Evolutionary conservation across 2,888 invertebrate genomes (phyloP).

Genomic region (Oligia strigilis): DNA sequence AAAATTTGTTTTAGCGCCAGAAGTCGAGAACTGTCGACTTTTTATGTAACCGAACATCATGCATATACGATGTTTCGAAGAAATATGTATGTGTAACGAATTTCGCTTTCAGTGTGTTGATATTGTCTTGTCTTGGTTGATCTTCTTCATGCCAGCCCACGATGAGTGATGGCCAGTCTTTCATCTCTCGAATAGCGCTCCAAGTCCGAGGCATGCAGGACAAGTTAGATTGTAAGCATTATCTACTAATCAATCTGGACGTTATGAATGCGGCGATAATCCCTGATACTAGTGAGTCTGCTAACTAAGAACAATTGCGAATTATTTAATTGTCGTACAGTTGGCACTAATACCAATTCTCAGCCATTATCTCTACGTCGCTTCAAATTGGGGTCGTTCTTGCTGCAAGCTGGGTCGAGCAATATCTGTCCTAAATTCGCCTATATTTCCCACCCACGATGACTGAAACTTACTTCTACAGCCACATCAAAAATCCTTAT

Average conservation of each 20-base stretch:
- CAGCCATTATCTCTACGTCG: slow-evolving; percentile 66
- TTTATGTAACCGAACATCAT: background rate
- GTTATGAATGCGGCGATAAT: background rate
- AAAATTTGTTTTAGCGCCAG: background rate
- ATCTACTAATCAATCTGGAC: background rate
- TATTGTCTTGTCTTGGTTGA: background rate
- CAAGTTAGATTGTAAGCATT: background rate
- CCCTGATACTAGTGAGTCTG: background rate
- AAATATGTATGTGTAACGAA: background rate
- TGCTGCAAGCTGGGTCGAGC: slow-evolving; percentile 73
- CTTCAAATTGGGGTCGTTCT: slow-evolving; percentile 75
- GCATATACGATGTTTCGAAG: background rate
- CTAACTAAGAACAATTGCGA: slow-evolving; percentile 15
- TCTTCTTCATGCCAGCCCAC: background rate
- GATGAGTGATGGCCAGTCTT: background rate
- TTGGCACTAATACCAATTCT: slow-evolving; percentile 65
- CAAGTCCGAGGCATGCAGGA: background rate
- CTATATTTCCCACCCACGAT: slow-evolving; percentile 67
- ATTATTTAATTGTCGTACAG: slow-evolving; percentile 19
- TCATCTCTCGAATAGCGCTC: too few relatives aligned
- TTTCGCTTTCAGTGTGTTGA: background rate
- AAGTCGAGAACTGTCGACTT: background rate
- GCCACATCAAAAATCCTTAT: slow-evolving; percentile 39
- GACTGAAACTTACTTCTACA: slow-evolving; percentile 38
- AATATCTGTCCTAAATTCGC: slow-evolving; percentile 74